Percentiles rank a stretch among this genome's conserved stretches.
These are phyloP conservation scores for Drosophila pseudotalamancana DNA, from an alignment of 2,888 invertebrate genomes.

Conservation along the genomic window DNA sequence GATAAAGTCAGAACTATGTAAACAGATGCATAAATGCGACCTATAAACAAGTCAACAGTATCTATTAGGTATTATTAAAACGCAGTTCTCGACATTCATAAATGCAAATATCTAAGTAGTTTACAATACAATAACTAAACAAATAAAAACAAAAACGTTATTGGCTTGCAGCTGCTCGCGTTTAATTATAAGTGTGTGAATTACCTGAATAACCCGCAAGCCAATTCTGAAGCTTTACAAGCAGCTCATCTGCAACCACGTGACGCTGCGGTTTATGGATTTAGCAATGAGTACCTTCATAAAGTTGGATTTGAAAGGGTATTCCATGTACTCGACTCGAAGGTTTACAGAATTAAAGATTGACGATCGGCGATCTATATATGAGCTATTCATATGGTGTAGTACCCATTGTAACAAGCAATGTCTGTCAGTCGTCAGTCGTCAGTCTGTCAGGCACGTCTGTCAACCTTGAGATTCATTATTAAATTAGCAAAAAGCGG, in stretches of 20 bases:
- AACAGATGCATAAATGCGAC: background rate
- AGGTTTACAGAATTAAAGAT: conserved; percentile 10
- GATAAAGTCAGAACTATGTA: background rate
- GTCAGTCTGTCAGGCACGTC: conserved; percentile 27
- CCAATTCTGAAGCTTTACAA: conserved; percentile 17
- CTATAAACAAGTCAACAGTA: background rate
- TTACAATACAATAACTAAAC: conserved; percentile 40
- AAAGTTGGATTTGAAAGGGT: conserved; percentile 23
- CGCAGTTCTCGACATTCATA: background rate
- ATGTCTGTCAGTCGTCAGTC: no score
- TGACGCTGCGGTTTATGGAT: conserved; percentile 30
- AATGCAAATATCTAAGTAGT: background rate
- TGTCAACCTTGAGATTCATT: conserved; percentile 56
- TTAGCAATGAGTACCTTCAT: conserved; percentile 7
- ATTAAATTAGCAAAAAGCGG: conserved; percentile 53
- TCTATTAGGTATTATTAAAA: background rate
- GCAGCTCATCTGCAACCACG: conserved; percentile 27
- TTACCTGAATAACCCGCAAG: conserved; percentile 29
- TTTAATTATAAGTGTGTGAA: conserved; percentile 35
- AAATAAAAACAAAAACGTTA: conserved; percentile 14
- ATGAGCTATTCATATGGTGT: background rate
- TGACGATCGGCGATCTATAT: conserved; percentile 2
- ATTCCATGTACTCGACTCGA: conserved; percentile 6
- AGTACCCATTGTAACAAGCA: conserved; percentile 11
- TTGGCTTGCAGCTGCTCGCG: background rate